Base-by-base conservation (phyloP, 2,113 vertebrate genomes). In the Caranx ignobilis region DNA sequence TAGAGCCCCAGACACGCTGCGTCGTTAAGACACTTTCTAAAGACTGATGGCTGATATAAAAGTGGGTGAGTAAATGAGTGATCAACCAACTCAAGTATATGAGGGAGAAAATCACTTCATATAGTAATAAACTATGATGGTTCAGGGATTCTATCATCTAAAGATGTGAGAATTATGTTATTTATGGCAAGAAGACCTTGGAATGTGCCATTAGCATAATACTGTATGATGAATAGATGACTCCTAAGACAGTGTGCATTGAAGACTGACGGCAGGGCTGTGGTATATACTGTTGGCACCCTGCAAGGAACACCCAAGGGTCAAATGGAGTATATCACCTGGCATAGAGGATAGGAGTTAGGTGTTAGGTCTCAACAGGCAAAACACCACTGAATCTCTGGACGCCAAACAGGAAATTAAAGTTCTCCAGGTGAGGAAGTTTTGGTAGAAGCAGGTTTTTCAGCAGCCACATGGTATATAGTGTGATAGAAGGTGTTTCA, bases 281-380 rank as follows among this genome's bases (percentile, higher is more conserved):
- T 66, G 41, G 39, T 64, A 70, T 63, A 60, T 48, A 70, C 63
- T 63, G 61, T 62, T 82, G 86, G 81, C 62, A n/a, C 43, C 32
- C 64, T 62, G 81, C 83, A 78, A 71, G 35, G 35, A 87, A 21
- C 59, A 57, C 69, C 80, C 61, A 68, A 13, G 59, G 83, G 85
- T 88, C 88, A 90, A 75, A 87, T 81, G 82, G 66, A 71, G 39
- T 47, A 54, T 15, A 57, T 83, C 43, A 67, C 68, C 75, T 69
- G 19, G 43, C 59, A 61, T 16, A 21, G 37, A 76, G 71, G 74
- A 21, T 60, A 55, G 76, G 61, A 76, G 68, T 63, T 63, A 57
- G 65, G 32, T 60, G 63, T 61, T 61, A 70, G 60, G 52, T 68
- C 68, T 76, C 74, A 76, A 50, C 5, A 31, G 71, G 55, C 47